A percentile compares a stretch with the other conserved stretches of the same genome.
Conservation (phyloP, 2,888 invertebrate genomes). For the Tipula vernalis region DNA sequence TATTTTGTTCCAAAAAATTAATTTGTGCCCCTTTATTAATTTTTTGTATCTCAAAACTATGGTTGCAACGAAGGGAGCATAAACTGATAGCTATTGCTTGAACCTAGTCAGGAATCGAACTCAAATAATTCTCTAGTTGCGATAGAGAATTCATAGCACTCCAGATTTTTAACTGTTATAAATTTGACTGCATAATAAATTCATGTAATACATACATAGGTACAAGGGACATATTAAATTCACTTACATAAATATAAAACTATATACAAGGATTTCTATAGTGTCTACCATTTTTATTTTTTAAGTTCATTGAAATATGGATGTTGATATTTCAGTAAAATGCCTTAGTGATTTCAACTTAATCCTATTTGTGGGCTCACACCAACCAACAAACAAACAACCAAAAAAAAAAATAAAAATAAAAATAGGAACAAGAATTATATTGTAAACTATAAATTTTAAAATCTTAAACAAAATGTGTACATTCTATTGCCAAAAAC, state of each 20-base stretch:
- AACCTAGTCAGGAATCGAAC: no score
- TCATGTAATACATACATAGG: neutral
- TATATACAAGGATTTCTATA: neutral
- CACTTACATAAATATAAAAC: neutral
- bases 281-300: neutral
- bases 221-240: neutral
- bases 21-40: no score
- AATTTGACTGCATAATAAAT: neutral
- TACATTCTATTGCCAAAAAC: neutral
- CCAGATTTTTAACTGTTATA: no score
- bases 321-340: neutral
- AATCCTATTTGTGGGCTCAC: conserved; percentile 4
- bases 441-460: neutral
- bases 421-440: neutral
- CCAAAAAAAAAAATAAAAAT: neutral
- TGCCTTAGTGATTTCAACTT: neutral
- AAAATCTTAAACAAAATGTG: neutral
- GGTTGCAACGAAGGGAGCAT: no score
- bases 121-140: no score
- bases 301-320: neutral
- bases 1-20: no score
- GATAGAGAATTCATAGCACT: no score
- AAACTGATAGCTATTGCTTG: no score
- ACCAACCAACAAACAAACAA: neutral
- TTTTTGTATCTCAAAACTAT: no score